Evolutionary conservation across 1,140 invertebrate species (phyloP), one percentile per base, ranked within the genome.

Genomic region (Drosophila trapezifrons): DNA sequence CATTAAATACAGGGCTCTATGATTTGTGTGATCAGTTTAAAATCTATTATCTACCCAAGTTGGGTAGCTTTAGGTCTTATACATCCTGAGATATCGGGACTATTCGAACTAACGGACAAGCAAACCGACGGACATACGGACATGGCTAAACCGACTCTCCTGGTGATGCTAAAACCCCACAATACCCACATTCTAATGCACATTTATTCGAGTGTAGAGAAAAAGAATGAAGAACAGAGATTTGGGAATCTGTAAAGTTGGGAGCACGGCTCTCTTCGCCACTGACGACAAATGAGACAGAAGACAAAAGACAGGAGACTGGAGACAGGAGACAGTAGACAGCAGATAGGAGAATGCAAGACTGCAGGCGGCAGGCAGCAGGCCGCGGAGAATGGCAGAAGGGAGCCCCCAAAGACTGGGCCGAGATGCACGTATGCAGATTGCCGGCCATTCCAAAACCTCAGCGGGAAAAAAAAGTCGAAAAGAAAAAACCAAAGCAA

Each of bases 371-470:
- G 27, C 65, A 47, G 45, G n/a, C 43, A 7, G 27, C 42, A 17
- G 40, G 40, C 37, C 40, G 42, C 29, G 67, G 69, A 71, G 69
- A 71, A 58, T 72, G 69, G 52, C 65, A 72, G 66, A 71, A 72
- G 69, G 69, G 65, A 72, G 65, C 66, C 60, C 43, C 57, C 64
- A 70, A 75, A 83, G 76, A 72, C 69, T 73, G 77, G 65, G 63
- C 67, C 57, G 58, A 90, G 87, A 90, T 90, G 87, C 87, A 90
- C 87, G 87, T 90, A 90, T 90, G 87, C 80, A 90, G 87, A 90
- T 90, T 90, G 80, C 65, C 64, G 76, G 84, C 65, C 80, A 79
- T 76, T 78, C 64, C 79, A 67, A 54, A 74, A 55, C 49, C 51
- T 73, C 62, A 22, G 40, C 25, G 25, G n/a, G n/a, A 7, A 18